Base-by-base conservation (phyloP, 1,140 invertebrate species). In the Pemphigus obesinymphae region DNA sequence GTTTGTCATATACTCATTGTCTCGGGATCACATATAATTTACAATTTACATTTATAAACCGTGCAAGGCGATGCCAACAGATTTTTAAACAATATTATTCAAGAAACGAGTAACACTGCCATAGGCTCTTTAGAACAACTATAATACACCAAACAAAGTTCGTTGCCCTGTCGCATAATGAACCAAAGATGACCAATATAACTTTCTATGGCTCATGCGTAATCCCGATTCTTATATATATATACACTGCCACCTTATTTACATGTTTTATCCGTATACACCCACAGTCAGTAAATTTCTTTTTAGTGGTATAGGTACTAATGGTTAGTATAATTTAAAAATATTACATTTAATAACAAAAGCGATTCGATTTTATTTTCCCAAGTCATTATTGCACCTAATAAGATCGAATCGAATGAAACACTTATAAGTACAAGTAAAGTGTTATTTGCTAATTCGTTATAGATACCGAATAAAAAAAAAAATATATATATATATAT, bases 21-120 rank as follows among this genome's bases (percentile, higher is more conserved):
- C 20, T 73, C 17, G 43, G 26, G 45, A 73, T 73, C 26, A 73
- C 26, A 48, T 73, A 50, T 34, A 73, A 73, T 73, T 73, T 73
- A 73, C 37, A 40, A 5, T 40, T 40, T n/a, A n/a, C 66, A 70
- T 70, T 26, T 70, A 45, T 50, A 73, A 73, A 48, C 43, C 70
- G 10, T 10, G 29, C 17, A 34, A 73, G 45, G 17, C 43, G 70
- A 15, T 26, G 20, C 43, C 40, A 7, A 23, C 17, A 50, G 70
- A 50, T 73, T 73, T 73, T 73, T 31, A 73, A 48, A 73, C 43
- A 50, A 73, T 73, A 73, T 43, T 45, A 70, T 73, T 73, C 70
- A 20, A 34, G 3, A 26, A 20, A 72, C 23, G 26, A 73, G 17
- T 17, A 7, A 13, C 6, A 34, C 15, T 48, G 17, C 45, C 45